These are phyloP conservation scores for Daphoenositta chrysoptera DNA, from an alignment of 2,113 vertebrate genomes.

Conservation along the genomic window DNA sequence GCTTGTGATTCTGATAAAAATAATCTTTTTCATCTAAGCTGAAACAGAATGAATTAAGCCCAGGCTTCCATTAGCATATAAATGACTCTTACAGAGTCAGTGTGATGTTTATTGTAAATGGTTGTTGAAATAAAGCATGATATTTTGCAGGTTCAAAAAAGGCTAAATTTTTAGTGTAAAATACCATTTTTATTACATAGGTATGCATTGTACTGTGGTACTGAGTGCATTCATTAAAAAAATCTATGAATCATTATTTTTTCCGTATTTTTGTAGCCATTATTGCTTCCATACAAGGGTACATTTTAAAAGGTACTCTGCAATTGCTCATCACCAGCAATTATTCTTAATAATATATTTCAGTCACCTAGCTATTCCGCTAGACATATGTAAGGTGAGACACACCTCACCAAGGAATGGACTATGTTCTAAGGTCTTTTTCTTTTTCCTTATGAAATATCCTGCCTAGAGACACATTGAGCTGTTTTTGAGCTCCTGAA, in stretches of 20 bases:
- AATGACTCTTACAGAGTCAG: not conserved
- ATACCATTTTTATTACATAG: not conserved
- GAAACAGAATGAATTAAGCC: not conserved
- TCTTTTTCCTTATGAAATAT: not conserved
- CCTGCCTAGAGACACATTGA: not conserved
- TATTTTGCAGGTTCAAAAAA: not conserved
- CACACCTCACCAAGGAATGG: conserved; percentile 17
- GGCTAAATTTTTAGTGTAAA: not conserved
- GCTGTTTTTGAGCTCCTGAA: not conserved
- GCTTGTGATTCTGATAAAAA: not conserved
- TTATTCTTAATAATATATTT: conserved; percentile 30
- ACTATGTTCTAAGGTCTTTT: not conserved
- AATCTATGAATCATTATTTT: not conserved
- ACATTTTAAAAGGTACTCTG: not conserved
- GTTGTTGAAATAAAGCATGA: not conserved
- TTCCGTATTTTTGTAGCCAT: not conserved
- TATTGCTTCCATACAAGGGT: not conserved
- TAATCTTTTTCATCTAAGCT: not conserved
- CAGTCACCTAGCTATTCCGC: conserved; percentile 1
- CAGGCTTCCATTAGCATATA: not conserved
- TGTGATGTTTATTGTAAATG: not conserved
- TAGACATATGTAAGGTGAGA: not conserved
- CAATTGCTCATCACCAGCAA: conserved; percentile 4
- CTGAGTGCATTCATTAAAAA: not conserved
- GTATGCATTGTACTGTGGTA: not conserved